Base-by-base conservation (phyloP, 2,113 vertebrate genomes). In the Aldabrachelys gigantea region DNA sequence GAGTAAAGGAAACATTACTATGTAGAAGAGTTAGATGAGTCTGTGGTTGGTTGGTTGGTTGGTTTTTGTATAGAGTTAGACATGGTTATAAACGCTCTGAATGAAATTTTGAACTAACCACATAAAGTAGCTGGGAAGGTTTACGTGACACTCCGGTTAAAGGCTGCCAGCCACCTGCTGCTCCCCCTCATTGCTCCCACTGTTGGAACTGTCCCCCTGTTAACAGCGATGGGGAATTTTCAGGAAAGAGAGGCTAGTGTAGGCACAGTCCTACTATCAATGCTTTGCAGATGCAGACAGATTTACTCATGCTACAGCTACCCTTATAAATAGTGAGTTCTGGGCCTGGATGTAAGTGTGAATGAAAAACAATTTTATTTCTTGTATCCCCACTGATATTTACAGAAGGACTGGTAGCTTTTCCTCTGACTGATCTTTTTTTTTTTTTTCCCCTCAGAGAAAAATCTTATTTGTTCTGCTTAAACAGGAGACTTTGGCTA, bases 401-500 rank as follows among this genome's bases (percentile, higher is more conserved):
- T 96, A 80, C 72, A 82, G 81, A 78, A 84, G 49, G 44, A 6
- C 8, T 50, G 24, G 5, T 27, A 85, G 69, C 5, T 84, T 93
- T 96, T 91, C 80, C 3, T 0, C 1, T 62, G 53, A 80, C 53
- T 38, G 14, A 88, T 92, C 0, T 29, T 47, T 54, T 0, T 25
- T 49, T 47, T 54, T 8, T 3, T 59, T 2, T 31, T 22, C 41
- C 41, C 41, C 8, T 1, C 24, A 47, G 80, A 82, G 85, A 84
- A 47, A 19, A 87, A 24, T 76, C 22, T 4, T 0, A 0, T 88
- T 89, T 94, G 1, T 81, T 90, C 85, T 80, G 25, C 49, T 35
- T 59, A 57, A 95, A 93, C 38, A 90, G 80, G 81, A 72, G 31
- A 72, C 49, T 92, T 96, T 86, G 86, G 13, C 62, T 84, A 94